A percentile compares a stretch with the other conserved stretches of the same genome.
phyloP scores from a whole-genome alignment of 2,797 vertebrate species.

The Kryptolebias ocellatus region DNA sequence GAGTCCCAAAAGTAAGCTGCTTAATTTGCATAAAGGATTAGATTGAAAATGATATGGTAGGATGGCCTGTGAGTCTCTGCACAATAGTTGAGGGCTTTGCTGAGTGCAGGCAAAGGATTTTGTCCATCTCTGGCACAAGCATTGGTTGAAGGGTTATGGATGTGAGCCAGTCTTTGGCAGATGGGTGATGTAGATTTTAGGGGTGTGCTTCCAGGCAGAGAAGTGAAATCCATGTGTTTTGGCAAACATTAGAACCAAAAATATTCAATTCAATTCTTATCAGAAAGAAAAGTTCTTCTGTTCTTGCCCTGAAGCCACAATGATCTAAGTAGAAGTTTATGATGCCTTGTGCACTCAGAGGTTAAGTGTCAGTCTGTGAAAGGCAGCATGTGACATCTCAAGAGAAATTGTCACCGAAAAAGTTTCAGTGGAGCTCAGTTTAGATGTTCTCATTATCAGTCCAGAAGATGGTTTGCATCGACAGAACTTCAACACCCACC shows the following conservation, averaged over 20 bases:
- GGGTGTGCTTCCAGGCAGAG: slow-evolving; percentile 31
- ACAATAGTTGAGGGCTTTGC: slow-evolving; percentile 50
- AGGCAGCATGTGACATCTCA: slow-evolving; percentile 26
- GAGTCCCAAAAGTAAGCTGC: slow-evolving; percentile 57
- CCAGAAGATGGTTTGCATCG: slow-evolving; percentile 32
- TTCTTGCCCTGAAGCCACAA: not conserved
- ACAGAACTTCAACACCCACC: slow-evolving; percentile 51
- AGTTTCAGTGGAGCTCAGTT: not conserved
- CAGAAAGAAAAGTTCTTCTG: slow-evolving; percentile 1
- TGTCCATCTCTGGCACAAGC: slow-evolving; percentile 38
- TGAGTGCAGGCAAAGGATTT: slow-evolving; percentile 34
- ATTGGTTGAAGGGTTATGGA: slow-evolving; percentile 40
- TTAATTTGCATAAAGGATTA: slow-evolving; percentile 45
- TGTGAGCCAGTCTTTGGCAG: slow-evolving; percentile 52
- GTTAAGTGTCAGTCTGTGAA: slow-evolving; percentile 9
- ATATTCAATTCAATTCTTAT: not conserved
- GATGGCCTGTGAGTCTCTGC: slow-evolving; percentile 47
- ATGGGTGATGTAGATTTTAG: slow-evolving; percentile 58
- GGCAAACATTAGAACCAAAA: not conserved
- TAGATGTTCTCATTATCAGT: slow-evolving; percentile 49
- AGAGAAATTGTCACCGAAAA: slow-evolving; percentile 39
- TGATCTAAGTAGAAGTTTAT: not conserved
- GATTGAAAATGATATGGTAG: slow-evolving; percentile 42
- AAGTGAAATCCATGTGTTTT: slow-evolving; percentile 25
- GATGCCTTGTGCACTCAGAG: slow-evolving; percentile 11